Evolutionary conservation across 2,797 vertebrate genomes (phyloP).

Genomic region (Valencia hispanica): DNA sequence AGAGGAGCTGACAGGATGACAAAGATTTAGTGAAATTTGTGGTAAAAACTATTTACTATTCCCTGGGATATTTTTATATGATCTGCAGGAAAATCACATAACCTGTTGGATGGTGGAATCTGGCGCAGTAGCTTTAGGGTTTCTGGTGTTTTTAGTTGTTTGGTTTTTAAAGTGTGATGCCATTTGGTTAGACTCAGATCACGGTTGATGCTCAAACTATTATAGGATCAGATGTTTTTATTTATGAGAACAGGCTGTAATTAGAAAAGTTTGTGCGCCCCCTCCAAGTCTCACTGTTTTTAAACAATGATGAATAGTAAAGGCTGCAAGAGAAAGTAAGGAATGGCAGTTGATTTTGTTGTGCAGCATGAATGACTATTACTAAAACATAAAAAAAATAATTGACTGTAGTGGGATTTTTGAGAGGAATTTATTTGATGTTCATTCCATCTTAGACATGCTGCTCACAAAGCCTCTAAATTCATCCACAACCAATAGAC

Average conservation of each 20-base stretch:
- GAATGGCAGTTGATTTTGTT: conserved; percentile 36
- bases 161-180: conserved; percentile 47
- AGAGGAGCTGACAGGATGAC: conserved; percentile 25
- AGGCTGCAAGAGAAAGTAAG: conserved; percentile 25
- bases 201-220: conserved; percentile 20
- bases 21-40: conserved; percentile 45
- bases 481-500: conserved; percentile 11
- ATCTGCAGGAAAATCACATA: conserved; percentile 55
- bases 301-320: conserved; percentile 33
- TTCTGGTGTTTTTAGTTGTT: conserved; percentile 60
- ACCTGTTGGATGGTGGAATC: conserved; percentile 43
- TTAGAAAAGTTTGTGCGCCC: conserved; percentile 81
- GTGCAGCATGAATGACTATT: conserved; percentile 61
- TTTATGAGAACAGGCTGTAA: conserved; percentile 70
- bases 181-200: conserved; percentile 33
- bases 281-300: conserved; percentile 75
- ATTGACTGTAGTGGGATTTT: neutral
- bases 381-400: conserved; percentile 50
- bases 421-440: neutral
- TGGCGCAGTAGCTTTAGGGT: conserved; percentile 39
- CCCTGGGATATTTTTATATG: conserved; percentile 27
- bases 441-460: conserved; percentile 23
- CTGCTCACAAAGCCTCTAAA: conserved; percentile 1
- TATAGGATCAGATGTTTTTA: conserved; percentile 40
- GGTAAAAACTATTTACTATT: conserved; percentile 29